These are phyloP conservation scores for Picus viridis DNA, from an alignment of 2,797 vertebrate species.

Conservation along the genomic window DNA sequence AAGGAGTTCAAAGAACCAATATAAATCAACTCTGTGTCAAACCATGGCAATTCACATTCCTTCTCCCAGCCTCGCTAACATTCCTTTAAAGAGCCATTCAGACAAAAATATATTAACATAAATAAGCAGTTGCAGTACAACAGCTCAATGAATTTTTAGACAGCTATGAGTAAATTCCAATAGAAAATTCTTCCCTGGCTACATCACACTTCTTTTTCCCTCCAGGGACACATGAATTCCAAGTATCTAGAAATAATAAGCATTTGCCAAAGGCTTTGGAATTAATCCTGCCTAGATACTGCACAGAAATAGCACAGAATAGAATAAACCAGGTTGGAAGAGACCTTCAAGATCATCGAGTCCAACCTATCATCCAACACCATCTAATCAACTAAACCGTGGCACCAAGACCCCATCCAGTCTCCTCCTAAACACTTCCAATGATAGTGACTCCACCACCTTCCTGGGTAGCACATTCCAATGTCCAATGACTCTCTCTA, in stretches of 20 bases:
- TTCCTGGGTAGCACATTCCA: too few relatives aligned
- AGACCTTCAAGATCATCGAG: too few relatives aligned
- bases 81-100: not conserved
- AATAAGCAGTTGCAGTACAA: not conserved
- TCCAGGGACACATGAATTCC: not conserved
- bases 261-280: conserved; percentile 16
- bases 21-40: not conserved
- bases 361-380: too few relatives aligned
- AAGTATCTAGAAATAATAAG: not conserved
- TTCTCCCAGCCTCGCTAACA: not conserved
- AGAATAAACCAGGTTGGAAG: too few relatives aligned
- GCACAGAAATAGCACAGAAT: not conserved
- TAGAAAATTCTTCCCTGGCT: not conserved
- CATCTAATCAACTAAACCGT: too few relatives aligned
- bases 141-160: not conserved
- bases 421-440: too few relatives aligned
- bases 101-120: not conserved
- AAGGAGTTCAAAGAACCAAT: not conserved
- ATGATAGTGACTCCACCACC: too few relatives aligned
- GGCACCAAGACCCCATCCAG: too few relatives aligned
- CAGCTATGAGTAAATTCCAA: not conserved
- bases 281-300: not conserved
- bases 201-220: not conserved
- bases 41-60: not conserved
- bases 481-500: too few relatives aligned